Conservation (phyloP, 2,113 vertebrate genomes). For the Cryptomyrus ogoouensis region DNA sequence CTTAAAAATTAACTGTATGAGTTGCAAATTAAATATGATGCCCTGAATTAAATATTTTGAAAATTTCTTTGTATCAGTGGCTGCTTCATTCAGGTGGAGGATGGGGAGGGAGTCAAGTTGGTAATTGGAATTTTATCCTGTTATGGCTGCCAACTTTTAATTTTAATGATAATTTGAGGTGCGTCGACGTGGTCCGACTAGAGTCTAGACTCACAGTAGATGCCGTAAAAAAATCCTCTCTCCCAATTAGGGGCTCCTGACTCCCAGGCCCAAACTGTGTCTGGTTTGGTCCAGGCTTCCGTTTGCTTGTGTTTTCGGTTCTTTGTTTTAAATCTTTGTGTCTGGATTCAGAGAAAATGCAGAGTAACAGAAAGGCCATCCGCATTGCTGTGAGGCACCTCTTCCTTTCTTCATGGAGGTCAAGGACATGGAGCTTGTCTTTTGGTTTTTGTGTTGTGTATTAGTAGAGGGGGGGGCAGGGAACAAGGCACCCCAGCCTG, state of each 20-base stretch:
- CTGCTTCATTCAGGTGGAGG: neutral
- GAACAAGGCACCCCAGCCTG: neutral
- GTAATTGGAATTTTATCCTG: neutral
- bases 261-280: neutral
- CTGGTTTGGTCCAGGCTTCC: neutral
- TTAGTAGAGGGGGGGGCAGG: neutral
- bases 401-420: neutral
- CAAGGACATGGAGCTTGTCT: conserved; percentile 3
- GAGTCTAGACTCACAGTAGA: neutral
- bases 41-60: neutral
- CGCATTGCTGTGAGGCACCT: neutral
- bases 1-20: conserved; percentile 8
- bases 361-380: neutral
- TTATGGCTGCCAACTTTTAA: neutral
- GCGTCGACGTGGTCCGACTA: neutral
- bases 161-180: neutral
- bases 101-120: neutral
- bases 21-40: conserved; percentile 16
- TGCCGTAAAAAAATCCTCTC: neutral
- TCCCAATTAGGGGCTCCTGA: neutral
- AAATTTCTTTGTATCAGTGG: neutral
- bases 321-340: neutral
- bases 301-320: neutral
- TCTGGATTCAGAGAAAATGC: neutral
- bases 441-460: conserved; percentile 9